Evolutionary conservation across 2,113 vertebrate genomes (phyloP).

Genomic region (Columba janthina): DNA sequence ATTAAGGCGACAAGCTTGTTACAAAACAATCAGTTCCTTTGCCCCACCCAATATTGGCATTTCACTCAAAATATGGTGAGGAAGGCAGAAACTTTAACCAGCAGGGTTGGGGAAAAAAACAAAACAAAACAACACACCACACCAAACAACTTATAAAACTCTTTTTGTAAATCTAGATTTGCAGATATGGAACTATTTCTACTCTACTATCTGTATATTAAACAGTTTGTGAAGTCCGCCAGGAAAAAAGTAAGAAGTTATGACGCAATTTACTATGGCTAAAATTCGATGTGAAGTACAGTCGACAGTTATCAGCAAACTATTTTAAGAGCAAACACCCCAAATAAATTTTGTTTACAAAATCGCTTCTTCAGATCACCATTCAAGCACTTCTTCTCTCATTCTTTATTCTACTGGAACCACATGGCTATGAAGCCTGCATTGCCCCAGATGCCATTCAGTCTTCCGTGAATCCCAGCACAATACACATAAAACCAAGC

Average conservation of each 20-base stretch:
- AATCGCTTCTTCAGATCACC: background rate
- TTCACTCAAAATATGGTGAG: background rate
- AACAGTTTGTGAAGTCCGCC: background rate
- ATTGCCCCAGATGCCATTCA: background rate
- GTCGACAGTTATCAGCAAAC: background rate
- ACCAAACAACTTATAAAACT: background rate
- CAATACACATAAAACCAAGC: background rate
- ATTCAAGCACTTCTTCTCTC: background rate
- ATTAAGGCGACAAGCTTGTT: background rate
- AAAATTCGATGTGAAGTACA: background rate
- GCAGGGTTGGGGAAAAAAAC: too few species aligned
- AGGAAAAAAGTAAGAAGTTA: background rate
- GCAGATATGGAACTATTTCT: background rate
- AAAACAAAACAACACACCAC: too few species aligned
- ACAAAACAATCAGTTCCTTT: background rate
- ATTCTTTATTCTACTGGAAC: background rate
- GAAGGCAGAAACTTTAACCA: background rate
- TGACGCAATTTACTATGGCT: background rate
- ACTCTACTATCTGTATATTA: background rate
- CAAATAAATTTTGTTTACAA: background rate
- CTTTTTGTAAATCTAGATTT: background rate
- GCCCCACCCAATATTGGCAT: rapidly evolving
- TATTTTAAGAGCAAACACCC: background rate
- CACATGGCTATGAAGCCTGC: background rate
- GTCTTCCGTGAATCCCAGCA: background rate